A percentile compares a stretch with the other conserved stretches of the same genome.
phyloP scores from a whole-genome alignment of 2,113 vertebrate species.

The Platysternon megacephalum region DNA sequence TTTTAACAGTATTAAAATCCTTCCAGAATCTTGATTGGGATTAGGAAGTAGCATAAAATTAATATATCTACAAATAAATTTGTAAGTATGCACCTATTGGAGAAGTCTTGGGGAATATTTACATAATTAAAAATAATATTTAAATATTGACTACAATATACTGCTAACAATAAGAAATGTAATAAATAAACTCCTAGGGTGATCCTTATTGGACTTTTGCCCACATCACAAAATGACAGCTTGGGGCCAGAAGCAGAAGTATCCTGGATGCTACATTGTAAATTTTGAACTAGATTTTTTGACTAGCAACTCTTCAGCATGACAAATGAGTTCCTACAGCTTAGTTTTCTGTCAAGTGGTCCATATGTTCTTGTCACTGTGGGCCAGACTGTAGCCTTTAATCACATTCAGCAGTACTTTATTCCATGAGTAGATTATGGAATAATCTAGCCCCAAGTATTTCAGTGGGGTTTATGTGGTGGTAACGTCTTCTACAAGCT shows the following conservation, averaged over 20 bases:
- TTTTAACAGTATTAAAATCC: background rate
- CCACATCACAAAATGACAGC: background rate
- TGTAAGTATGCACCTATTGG: background rate
- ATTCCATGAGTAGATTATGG: background rate
- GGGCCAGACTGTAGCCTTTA: background rate
- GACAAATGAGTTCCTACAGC: background rate
- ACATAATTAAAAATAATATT: background rate
- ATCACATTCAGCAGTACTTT: background rate
- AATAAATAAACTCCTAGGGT: background rate
- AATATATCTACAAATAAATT: background rate
- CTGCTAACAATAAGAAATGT: background rate
- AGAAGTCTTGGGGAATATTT: background rate
- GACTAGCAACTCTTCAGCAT: background rate
- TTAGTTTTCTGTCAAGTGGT: background rate
- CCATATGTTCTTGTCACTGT: background rate
- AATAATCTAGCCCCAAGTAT: background rate
- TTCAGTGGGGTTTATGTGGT: background rate
- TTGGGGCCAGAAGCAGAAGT: rapidly evolving
- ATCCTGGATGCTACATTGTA: background rate
- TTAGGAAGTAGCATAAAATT: too few relatives aligned
- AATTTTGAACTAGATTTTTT: background rate
- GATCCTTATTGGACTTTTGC: background rate
- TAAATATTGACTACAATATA: background rate
- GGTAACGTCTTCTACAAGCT: background rate
- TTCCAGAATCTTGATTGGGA: too few relatives aligned